Evolutionary conservation across 2,113 vertebrate species (phyloP).

Genomic region (Opisthocomus hoazin): DNA sequence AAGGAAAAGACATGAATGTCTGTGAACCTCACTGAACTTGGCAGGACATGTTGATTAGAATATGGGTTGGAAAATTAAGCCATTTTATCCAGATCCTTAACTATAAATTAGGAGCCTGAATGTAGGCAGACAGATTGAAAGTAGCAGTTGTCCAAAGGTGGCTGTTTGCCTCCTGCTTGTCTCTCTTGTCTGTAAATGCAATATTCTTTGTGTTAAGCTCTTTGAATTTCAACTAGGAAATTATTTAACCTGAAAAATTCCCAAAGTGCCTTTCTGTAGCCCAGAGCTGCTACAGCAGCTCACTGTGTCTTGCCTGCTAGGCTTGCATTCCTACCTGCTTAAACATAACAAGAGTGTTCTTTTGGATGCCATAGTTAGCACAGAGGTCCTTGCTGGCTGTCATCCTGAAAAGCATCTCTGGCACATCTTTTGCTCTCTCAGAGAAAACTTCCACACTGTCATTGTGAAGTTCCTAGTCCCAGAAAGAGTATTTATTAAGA

Average conservation of each 20-base stretch:
- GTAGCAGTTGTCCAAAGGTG: not conserved
- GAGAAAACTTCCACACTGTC: constrained; percentile 74
- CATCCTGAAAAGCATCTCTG: constrained; percentile 80
- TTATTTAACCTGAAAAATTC: not conserved
- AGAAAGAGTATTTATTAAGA: not conserved
- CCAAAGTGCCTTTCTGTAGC: not conserved
- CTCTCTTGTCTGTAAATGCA: not conserved
- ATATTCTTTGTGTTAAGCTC: not conserved
- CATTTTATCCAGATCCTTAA: not conserved
- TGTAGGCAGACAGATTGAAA: not conserved
- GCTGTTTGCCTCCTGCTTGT: not conserved
- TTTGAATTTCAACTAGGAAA: not conserved
- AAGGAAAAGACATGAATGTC: not conserved
- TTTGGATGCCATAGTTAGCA: constrained; percentile 65
- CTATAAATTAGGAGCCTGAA: not conserved
- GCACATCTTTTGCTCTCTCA: constrained; percentile 75
- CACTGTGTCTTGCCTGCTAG: not conserved
- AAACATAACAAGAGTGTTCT: constrained; percentile 79
- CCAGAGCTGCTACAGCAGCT: not conserved
- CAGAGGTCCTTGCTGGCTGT: constrained; percentile 65
- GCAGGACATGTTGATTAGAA: not conserved
- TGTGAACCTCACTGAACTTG: not conserved
- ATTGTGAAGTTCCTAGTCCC: constrained; percentile 74
- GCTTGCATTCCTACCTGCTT: constrained; percentile 74
- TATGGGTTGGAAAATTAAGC: not conserved